phyloP scores from a whole-genome alignment of 1,140 invertebrate genomes.

The Cotesia typhae region DNA sequence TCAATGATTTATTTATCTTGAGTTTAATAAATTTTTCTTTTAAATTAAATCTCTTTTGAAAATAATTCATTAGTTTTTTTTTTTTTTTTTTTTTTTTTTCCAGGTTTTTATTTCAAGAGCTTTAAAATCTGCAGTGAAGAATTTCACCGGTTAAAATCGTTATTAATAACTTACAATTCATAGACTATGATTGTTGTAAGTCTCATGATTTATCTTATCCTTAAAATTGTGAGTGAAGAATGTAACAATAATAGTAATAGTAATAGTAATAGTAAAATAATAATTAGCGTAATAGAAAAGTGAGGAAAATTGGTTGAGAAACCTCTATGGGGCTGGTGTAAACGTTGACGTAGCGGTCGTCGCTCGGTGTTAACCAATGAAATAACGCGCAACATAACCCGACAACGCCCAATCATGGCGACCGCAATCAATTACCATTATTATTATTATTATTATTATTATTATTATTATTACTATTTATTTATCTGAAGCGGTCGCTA shows the following conservation, averaged over 20 bases:
- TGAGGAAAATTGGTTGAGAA: conserved; percentile 34
- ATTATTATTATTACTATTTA: conserved; percentile 13
- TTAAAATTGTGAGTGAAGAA: too few species aligned
- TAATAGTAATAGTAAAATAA: conserved; percentile 7
- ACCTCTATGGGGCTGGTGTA: conserved; percentile 40
- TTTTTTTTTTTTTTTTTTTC: too few species aligned
- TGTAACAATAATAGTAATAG: not conserved
- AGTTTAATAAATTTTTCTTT: not conserved
- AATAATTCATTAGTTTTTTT: not conserved
- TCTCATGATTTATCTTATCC: too few species aligned
- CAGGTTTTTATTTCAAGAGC: too few species aligned
- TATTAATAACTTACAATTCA: too few species aligned
- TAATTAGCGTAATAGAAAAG: not conserved
- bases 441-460: conserved; percentile 18
- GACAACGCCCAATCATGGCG: conserved; percentile 55
- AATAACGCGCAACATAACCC: conserved; percentile 24
- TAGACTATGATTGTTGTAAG: too few species aligned
- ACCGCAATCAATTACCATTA: conserved; percentile 42
- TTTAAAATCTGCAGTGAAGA: too few species aligned
- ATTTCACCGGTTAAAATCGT: too few species aligned
- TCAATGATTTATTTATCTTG: not conserved
- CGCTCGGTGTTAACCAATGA: conserved; percentile 44
- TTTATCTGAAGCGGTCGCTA: conserved; percentile 1
- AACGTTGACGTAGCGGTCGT: conserved; percentile 35
- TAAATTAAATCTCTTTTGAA: not conserved